Evolutionary conservation across 1,140 invertebrate genomes (phyloP), one percentile per base, ranked within the genome.

Genomic region (Drosophila rufa): DNA sequence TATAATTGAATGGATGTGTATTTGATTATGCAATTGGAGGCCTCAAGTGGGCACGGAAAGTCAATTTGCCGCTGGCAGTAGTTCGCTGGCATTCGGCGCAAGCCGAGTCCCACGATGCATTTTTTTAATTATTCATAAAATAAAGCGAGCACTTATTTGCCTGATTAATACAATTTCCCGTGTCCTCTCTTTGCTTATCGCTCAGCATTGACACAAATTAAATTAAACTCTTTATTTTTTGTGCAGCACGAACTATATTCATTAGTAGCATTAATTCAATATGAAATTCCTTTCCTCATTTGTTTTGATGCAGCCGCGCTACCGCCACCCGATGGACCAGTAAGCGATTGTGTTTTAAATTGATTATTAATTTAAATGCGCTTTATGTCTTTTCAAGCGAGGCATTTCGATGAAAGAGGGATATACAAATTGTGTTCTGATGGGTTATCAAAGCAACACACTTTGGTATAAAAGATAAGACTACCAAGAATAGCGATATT

Each of bases 351-450:
- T 76, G 55, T 58, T 69, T 86, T 87, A 87, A 87, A 89, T 79
- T 80, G 80, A 74, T 87, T 83, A 87, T 89, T 80, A 80, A 83
- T 89, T 87, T 83, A 87, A 89, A 89, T 80, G 53, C 76, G 55
- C 70, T 83, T 62, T 65, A 62, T 73, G 47, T 36, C 14, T 25
- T 11, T 58, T 48, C 38, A 50, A 19, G 45, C 27, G 62, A n/a
- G 17, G 12, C n/a, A 12, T 25, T 48, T 42, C 68, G n/a, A 33
- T 55, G 22, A 55, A 48, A 4, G 4, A 5, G 58, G 8, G 27
- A 43, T 19, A 27, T 25, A 53, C 33, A 69, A 50, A 51, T 40
- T 48, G 30, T 48, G 0, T 12, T 9, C 36, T 1, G 33, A 36
- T 7, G 8, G n/a, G 9, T 12, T 30, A 17, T 27, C 5, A n/a